Base-by-base conservation (phyloP, 64 coral and sea anemone species). In the Porites australiensis region DNA sequence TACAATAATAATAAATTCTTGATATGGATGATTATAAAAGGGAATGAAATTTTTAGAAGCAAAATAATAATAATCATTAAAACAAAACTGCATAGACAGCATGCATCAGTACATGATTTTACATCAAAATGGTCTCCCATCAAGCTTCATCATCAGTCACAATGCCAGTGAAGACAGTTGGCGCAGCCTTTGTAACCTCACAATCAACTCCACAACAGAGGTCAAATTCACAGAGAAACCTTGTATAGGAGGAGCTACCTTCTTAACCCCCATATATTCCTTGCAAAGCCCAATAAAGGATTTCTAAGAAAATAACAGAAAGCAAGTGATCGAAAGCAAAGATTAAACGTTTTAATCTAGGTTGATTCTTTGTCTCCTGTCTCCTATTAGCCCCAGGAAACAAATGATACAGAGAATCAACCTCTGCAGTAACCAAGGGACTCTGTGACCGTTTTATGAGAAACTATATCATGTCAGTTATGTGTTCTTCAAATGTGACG, bases 51-150 rank as follows among this genome's bases (percentile, higher is more conserved):
- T 60, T 60, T 60, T 18, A n/a, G 5, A 15, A 66, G 64, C 64
- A 66, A 14, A 19, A 19, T n/a, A 66, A 66, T 66, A 66, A 14
- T n/a, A 66, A n/a, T 66, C 15, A 66, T 19, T 66, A 10, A 60
- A 60, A 10, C 27, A 37, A 37, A 37, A 37, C 27, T 37, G 27
- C 27, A 37, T 37, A 37, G 27, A 37, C 27, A 37, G 27, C 27
- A 37, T 37, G 27, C 27, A 37, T 37, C 1, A 37, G 27, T 37
- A 37, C 27, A 37, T 37, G 27, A 37, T 60, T 60, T 72, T 87
- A 87, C 83, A 65, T 8, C 65, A 87, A 72, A 87, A 87, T 54
- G 83, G 83, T 87, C 83, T 67, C 46, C 83, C 83, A 72, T 87
- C 83, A 21, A 87, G 18, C 13, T 87, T 74, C 5, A 87, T 52